Evolutionary conservation across 2,888 invertebrate genomes (phyloP).

Genomic region (Lottia gigantea): DNA sequence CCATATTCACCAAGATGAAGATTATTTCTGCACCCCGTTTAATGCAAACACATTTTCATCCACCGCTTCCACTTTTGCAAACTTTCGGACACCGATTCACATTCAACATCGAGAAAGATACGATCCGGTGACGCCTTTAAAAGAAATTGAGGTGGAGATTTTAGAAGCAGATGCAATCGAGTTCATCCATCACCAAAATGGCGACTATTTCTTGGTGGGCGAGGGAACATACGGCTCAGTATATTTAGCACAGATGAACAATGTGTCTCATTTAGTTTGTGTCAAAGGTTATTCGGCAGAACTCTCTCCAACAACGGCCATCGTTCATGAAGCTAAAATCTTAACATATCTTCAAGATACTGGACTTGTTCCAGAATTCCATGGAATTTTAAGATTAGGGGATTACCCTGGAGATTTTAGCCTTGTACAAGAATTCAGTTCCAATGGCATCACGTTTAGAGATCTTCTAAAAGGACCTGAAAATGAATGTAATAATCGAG

Average conservation of each 20-base stretch:
- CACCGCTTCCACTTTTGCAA: too few relatives aligned
- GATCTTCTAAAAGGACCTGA: neutral
- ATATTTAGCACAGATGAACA: constrained; percentile 25
- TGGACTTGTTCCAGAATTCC: constrained; percentile 31
- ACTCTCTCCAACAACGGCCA: constrained; percentile 26
- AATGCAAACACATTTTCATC: too few relatives aligned
- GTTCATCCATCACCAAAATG: constrained; percentile 28
- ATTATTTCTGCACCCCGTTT: too few relatives aligned
- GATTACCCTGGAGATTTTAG: neutral
- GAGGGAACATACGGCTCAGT: constrained; percentile 34
- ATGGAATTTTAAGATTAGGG: constrained; percentile 20
- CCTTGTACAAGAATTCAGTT: neutral
- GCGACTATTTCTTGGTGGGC: constrained; percentile 32
- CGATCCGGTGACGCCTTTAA: constrained; percentile 10
- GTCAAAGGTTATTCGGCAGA: constrained; percentile 14
- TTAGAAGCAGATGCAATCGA: constrained; percentile 28
- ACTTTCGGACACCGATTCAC: too few relatives aligned
- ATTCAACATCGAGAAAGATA: too few relatives aligned
- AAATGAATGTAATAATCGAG: neutral
- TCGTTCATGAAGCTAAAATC: constrained; percentile 33
- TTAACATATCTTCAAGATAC: constrained; percentile 32
- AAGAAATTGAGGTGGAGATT: constrained; percentile 29
- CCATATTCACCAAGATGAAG: too few relatives aligned
- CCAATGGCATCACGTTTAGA: neutral
- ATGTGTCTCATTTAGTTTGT: neutral